phyloP scores from a whole-genome alignment of 1,140 invertebrate genomes.

The Atopsyche davidsoni region DNA sequence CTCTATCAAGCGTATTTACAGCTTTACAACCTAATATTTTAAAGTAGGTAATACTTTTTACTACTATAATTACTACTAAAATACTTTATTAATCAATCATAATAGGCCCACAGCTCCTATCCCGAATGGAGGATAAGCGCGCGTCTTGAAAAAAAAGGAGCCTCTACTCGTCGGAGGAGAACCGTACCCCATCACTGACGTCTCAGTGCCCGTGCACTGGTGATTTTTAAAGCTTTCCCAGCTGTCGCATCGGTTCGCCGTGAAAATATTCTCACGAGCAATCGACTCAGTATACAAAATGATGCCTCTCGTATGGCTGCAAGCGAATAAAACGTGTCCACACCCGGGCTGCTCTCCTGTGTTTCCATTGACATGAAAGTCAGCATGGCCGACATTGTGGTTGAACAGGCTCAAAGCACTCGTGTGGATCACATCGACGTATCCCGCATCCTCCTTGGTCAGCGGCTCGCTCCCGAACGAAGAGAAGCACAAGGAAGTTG shows the following conservation, averaged over 20 bases:
- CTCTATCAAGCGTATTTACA: too few relatives aligned
- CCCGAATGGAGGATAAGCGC: slow-evolving; percentile 5
- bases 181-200: slow-evolving; percentile 6
- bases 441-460: slow-evolving; percentile 14
- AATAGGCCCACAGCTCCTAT: too few relatives aligned
- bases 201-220: not conserved
- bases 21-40: too few relatives aligned
- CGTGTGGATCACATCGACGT: slow-evolving; percentile 27
- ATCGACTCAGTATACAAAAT: slow-evolving; percentile 17
- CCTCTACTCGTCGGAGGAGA: slow-evolving; percentile 10
- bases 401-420: slow-evolving; percentile 13
- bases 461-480: not conserved
- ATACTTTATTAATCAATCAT: too few relatives aligned
- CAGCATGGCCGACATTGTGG: slow-evolving; percentile 17
- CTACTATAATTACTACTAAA: too few relatives aligned
- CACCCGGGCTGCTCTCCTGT: slow-evolving; percentile 19
- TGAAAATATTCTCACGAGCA: slow-evolving; percentile 8
- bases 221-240: slow-evolving; percentile 2
- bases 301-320: slow-evolving; percentile 19
- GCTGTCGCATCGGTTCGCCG: slow-evolving; percentile 12
- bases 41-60: too few relatives aligned
- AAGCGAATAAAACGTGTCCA: not conserved
- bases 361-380: slow-evolving; percentile 23
- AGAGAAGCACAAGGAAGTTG: slow-evolving; percentile 19
- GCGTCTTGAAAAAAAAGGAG: slow-evolving; percentile 11